A percentile compares a stretch with the other conserved stretches of the same genome.
These are phyloP conservation scores for Loxodonta africana DNA, from an alignment of 2,113 vertebrate genomes.

Conservation along the genomic window DNA sequence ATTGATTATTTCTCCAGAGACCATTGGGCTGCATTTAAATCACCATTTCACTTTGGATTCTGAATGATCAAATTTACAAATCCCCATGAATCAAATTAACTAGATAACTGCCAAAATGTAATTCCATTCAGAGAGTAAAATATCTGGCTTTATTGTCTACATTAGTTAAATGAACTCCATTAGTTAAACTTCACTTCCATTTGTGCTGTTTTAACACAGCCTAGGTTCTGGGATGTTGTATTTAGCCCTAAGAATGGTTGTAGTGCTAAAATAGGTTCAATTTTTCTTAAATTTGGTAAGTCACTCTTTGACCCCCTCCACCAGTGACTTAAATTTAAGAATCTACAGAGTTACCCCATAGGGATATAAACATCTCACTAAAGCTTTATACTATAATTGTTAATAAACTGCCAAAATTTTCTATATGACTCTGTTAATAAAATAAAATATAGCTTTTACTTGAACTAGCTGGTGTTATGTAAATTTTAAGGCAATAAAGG, in stretches of 20 bases:
- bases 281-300: conserved; percentile 1
- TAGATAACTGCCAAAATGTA: conserved; percentile 81
- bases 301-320: not conserved
- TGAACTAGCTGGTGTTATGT: conserved; percentile 12
- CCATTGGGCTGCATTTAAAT: conserved; percentile 75
- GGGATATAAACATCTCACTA: not conserved
- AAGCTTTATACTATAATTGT: not conserved
- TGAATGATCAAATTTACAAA: conserved; percentile 81
- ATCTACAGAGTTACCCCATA: not conserved
- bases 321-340: conserved; percentile 45
- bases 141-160: conserved; percentile 75
- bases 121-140: conserved; percentile 69
- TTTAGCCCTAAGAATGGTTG: conserved; percentile 24
- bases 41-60: conserved; percentile 77
- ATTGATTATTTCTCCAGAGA: conserved; percentile 79
- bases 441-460: conserved; percentile 52
- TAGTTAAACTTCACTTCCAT: conserved; percentile 77
- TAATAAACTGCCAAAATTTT: conserved; percentile 62
- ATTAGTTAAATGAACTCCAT: conserved; percentile 78
- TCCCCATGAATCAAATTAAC: conserved; percentile 82
- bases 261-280: conserved; percentile 26
- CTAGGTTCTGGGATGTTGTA: not conserved
- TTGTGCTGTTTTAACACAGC: conserved; percentile 66
- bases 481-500: conserved; percentile 50
- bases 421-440: conserved; percentile 56